Conservation (phyloP, 2,797 vertebrate species). For the Spizella passerina region DNA sequence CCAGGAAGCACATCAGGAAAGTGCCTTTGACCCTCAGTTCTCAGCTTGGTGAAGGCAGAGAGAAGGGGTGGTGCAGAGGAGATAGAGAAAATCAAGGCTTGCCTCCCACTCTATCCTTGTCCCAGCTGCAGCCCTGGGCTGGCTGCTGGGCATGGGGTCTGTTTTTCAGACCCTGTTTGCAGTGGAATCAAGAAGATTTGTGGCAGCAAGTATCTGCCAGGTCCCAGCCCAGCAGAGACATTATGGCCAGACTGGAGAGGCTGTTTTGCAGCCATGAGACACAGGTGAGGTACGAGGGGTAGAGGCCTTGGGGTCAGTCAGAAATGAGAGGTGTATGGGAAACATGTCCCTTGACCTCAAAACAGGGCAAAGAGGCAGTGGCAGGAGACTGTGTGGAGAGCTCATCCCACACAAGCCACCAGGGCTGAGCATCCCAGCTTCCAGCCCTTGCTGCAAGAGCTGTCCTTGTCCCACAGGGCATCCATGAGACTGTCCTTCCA, state of each 20-base stretch:
- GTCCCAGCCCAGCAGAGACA: accelerated
- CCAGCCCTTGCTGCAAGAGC: neutral
- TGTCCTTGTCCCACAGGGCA: neutral
- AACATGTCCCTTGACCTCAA: neutral
- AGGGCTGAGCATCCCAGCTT: neutral
- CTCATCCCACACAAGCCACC: neutral
- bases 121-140: neutral
- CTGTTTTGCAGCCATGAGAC: neutral
- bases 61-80: neutral
- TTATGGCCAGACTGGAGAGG: neutral
- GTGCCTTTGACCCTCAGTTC: neutral
- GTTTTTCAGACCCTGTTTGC: neutral
- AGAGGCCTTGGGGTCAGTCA: neutral
- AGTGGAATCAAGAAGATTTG: neutral
- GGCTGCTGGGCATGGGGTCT: neutral
- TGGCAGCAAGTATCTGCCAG: neutral
- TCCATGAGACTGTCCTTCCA: neutral
- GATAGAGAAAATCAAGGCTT: neutral
- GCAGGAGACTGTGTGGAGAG: accelerated
- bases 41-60: neutral
- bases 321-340: neutral
- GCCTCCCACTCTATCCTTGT: neutral
- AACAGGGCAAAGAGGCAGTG: accelerated
- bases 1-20: neutral
- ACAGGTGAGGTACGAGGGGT: accelerated